Conservation (phyloP, 1,140 invertebrate species). For the Hestina assimilis region DNA sequence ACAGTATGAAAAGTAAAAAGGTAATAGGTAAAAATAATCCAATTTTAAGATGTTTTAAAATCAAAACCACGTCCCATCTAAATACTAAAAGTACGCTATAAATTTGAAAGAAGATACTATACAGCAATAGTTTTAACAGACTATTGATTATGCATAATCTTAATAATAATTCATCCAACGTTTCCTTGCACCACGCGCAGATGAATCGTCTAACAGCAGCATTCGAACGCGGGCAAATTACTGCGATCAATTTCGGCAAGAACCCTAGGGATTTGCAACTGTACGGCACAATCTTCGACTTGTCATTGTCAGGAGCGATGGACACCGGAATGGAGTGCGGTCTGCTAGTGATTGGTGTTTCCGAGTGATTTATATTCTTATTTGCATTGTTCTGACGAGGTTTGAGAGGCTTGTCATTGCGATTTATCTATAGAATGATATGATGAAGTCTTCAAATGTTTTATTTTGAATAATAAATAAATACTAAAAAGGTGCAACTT, state of each 20-base stretch:
- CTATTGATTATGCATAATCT: too few relatives aligned
- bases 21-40: too few relatives aligned
- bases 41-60: too few relatives aligned
- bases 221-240: conserved; percentile 56
- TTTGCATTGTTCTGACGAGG: conserved; percentile 22
- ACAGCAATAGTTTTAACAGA: too few relatives aligned
- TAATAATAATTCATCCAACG: too few relatives aligned
- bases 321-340: conserved; percentile 45
- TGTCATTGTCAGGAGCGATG: conserved; percentile 58
- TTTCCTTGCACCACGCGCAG: background rate
- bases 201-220: conserved; percentile 39
- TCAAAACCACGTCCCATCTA: too few relatives aligned
- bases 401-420: background rate
- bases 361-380: conserved; percentile 31
- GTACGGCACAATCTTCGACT: conserved; percentile 66
- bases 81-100: too few relatives aligned
- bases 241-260: conserved; percentile 61
- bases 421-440: background rate
- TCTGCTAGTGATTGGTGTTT: conserved; percentile 38
- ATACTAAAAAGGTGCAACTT: too few relatives aligned
- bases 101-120: too few relatives aligned
- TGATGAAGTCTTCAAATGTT: background rate
- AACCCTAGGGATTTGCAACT: conserved; percentile 56
- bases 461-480: background rate
- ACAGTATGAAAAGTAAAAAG: too few relatives aligned